Evolutionary conservation across 2,888 invertebrate species (phyloP), one percentile per base, ranked within the genome.

Genomic region (Lycaena phlaeas): DNA sequence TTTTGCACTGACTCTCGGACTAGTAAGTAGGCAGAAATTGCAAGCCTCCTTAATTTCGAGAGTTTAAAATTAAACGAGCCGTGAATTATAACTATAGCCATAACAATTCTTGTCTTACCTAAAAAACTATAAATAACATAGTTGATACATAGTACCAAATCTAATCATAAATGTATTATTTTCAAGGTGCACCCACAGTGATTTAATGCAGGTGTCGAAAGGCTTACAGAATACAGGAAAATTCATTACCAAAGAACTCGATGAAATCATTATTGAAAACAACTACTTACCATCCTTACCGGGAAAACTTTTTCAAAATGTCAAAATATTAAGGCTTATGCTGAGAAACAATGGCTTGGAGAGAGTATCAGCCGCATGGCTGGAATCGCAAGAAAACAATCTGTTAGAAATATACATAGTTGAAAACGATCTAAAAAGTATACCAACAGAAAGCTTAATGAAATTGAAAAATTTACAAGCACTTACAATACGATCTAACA

Each of bases 161-260:
- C n/a, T n/a, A n/a, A n/a, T n/a, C n/a, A n/a, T n/a, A n/a, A n/a
- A n/a, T n/a, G n/a, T n/a, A n/a, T n/a, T n/a, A n/a, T n/a, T n/a
- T n/a, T n/a, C n/a, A n/a, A 95, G 95, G 95, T 95, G 95, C 67
- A 94, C 95, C n/a, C 94, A 95, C 82, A 94, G 94, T 81, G 94
- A 94, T 61, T 75, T 95, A 42, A 88, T 90, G 3, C 90, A 90
- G 63, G 92, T 94, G 10, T 71, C 91, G 50, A 90, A 89, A 58
- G 93, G 93, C 5, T 71, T 94, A 6, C 89, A 90, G 54, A 87
- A 90, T 28, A 85, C 93, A 25, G 89, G 90, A 46, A 87, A 89
- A 37, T 87, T 86, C 45, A 77, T 93, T 38, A 87, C 85, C 46
- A 87, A 87, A 38, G 90, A 92, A 3, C 90, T 95, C 53, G 95